phyloP scores from a whole-genome alignment of 2,888 invertebrate genomes.

The Ectemnius cavifrons region DNA sequence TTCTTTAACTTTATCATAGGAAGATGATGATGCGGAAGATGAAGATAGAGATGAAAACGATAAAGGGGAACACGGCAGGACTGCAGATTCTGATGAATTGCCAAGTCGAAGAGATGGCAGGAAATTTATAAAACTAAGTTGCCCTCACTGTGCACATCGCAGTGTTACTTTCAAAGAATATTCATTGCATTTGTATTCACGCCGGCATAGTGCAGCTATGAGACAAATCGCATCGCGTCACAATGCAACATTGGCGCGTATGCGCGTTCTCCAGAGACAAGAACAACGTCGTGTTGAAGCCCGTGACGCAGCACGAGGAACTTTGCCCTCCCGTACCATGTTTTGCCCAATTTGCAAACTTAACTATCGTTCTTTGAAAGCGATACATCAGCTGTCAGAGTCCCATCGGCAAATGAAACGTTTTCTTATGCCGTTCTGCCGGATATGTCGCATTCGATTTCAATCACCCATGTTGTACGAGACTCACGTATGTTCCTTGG shows the following conservation, averaged over 20 bases:
- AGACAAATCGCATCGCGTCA: slow-evolving; percentile 86
- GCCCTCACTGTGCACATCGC: slow-evolving; percentile 88
- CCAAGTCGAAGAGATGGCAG: slow-evolving; percentile 75
- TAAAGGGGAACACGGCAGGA: slow-evolving; percentile 73
- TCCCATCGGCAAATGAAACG: slow-evolving; percentile 91
- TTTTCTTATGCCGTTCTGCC: slow-evolving; percentile 90
- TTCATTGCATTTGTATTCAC: slow-evolving; percentile 85
- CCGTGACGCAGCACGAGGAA: slow-evolving; percentile 82
- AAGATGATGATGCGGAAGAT: slow-evolving; percentile 72
- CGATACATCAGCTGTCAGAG: slow-evolving; percentile 88
- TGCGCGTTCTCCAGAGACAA: slow-evolving; percentile 89
- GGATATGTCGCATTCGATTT: slow-evolving; percentile 87
- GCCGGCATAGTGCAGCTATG: slow-evolving; percentile 87
- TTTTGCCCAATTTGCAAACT: slow-evolving; percentile 88
- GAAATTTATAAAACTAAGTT: slow-evolving; percentile 85
- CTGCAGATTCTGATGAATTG: slow-evolving; percentile 73
- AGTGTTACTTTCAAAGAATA: slow-evolving; percentile 88
- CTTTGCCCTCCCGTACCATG: slow-evolving; percentile 82
- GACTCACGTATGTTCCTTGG: slow-evolving; percentile 89
- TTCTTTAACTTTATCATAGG: slow-evolving; percentile 30
- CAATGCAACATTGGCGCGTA: slow-evolving; percentile 86
- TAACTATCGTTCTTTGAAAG: slow-evolving; percentile 87
- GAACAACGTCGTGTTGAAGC: slow-evolving; percentile 89
- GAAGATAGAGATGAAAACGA: slow-evolving; percentile 68
- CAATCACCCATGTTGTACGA: slow-evolving; percentile 92